A percentile compares a stretch with the other conserved stretches of the same genome.
These are phyloP conservation scores for Sanderia malayensis DNA, from an alignment of 30 jellyfish, hydroid and myxozoan genomes.

Conservation along the genomic window DNA sequence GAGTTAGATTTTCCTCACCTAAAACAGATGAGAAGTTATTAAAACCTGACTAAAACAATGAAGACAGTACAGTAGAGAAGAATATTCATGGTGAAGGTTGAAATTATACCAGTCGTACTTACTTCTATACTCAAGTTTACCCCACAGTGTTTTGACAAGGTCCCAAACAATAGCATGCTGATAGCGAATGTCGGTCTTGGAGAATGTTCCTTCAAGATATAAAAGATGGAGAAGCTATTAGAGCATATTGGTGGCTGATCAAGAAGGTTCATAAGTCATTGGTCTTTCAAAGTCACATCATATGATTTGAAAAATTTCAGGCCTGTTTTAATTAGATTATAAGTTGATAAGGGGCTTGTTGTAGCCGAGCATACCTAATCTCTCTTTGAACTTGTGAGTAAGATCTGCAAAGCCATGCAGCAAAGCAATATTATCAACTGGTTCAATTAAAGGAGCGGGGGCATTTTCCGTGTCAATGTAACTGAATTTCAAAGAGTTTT, in stretches of 20 bases:
- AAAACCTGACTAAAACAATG: no score
- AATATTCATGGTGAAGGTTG: background rate
- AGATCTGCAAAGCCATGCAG: slow-evolving; percentile 56
- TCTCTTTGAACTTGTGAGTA: slow-evolving; percentile 39
- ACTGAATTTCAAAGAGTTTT: slow-evolving; percentile 37
- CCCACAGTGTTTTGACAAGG: slow-evolving; percentile 87
- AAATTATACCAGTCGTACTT: slow-evolving; percentile 1
- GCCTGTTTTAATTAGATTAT: no score
- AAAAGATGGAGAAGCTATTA: background rate
- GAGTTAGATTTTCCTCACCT: slow-evolving; percentile 18
- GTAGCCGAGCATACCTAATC: slow-evolving; percentile 27
- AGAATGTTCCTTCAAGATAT: slow-evolving; percentile 9
- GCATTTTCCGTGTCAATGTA: slow-evolving; percentile 33
- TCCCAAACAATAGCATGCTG: slow-evolving; percentile 78
- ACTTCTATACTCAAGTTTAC: slow-evolving; percentile 57
- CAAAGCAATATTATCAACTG: slow-evolving; percentile 36
- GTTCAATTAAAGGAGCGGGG: slow-evolving; percentile 42
- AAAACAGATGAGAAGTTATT: no score
- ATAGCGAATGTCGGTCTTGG: slow-evolving; percentile 24
- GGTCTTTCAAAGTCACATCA: no score
- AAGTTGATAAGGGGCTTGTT: no score
- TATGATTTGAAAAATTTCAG: no score
- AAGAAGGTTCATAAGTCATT: no score
- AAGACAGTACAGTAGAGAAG: background rate
- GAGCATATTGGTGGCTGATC: no score